Evolutionary conservation across 2,797 vertebrate genomes (phyloP), one percentile per base, ranked within the genome.

Genomic region (Smutsia temminckii): DNA sequence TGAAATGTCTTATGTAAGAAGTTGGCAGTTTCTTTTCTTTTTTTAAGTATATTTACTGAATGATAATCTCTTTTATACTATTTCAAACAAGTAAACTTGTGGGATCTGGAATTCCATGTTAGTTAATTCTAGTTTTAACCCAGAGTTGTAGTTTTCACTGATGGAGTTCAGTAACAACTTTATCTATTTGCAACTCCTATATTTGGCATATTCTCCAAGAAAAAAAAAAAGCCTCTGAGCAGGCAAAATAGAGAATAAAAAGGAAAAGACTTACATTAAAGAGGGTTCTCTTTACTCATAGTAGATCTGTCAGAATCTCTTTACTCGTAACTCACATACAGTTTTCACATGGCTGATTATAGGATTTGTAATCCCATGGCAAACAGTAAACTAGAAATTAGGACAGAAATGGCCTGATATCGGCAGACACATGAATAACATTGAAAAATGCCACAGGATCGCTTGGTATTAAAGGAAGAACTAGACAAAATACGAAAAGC

Each of bases 51-150:
- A 18, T 42, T 85, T 1, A 83, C 46, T 66, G 81, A 63, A 51
- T 77, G 85, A 87, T 83, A 68, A 42, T 84, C 29, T 92, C n/a
- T 17, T 92, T 51, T 94, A 78, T 85, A 66, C 27, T 85, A 7
- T 75, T 95, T 55, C 51, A 95, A 71, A 71, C 79, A 74, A 59
- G 49, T 83, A 75, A 57, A 68, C n/a, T 55, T 93, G 49, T 86
- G 23, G 49, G 23, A 51, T 27, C 42, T 91, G 92, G 32, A 57
- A 55, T 96, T 95, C 61, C 61, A 34, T 75, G 59, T 79, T 87
- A 59, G 53, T 93, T 83, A 68, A 25, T 86, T 89, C 10, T 68
- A 78, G 57, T 9, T 74, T 91, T 92, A 77, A 53, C 64, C 34
- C 68, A 69, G 57, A 91, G 55, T 40, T 46, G 23, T 78, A 32